These are phyloP conservation scores for Gymnoscopelus microlampas DNA, from an alignment of 2,797 vertebrate species.

Conservation along the genomic window DNA sequence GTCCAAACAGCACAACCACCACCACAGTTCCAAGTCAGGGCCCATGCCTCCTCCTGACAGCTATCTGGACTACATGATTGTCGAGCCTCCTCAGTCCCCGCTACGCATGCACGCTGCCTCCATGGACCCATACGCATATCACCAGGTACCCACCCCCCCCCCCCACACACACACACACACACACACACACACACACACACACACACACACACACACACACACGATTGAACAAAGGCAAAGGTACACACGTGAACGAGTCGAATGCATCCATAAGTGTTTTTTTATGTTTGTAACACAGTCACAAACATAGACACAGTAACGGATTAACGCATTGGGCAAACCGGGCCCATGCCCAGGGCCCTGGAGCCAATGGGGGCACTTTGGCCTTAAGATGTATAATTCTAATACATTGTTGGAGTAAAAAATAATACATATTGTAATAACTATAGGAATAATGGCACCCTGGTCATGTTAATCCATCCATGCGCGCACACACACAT, in stretches of 20 bases:
- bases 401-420: too few species aligned
- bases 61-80: conserved; percentile 90
- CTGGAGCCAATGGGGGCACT: too few species aligned
- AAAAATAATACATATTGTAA: too few species aligned
- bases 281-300: too few species aligned
- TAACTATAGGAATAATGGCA: too few species aligned
- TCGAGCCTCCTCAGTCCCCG: conserved; percentile 80
- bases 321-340: too few species aligned
- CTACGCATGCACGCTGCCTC: conserved; percentile 82
- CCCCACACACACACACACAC: neutral
- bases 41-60: conserved; percentile 72
- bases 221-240: neutral
- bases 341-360: too few species aligned
- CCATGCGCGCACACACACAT: neutral
- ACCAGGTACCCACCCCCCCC: conserved; percentile 79
- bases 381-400: too few species aligned
- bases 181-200: neutral
- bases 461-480: too few species aligned
- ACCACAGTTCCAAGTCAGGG: conserved; percentile 64
- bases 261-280: too few species aligned
- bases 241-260: neutral
- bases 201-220: neutral
- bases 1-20: conserved; percentile 60
- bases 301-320: too few species aligned
- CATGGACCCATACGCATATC: conserved; percentile 89